A percentile compares a stretch with the other conserved stretches of the same genome.
Conservation (phyloP, 2,797 vertebrate genomes). For the Tokudaia muenninki region DNA sequence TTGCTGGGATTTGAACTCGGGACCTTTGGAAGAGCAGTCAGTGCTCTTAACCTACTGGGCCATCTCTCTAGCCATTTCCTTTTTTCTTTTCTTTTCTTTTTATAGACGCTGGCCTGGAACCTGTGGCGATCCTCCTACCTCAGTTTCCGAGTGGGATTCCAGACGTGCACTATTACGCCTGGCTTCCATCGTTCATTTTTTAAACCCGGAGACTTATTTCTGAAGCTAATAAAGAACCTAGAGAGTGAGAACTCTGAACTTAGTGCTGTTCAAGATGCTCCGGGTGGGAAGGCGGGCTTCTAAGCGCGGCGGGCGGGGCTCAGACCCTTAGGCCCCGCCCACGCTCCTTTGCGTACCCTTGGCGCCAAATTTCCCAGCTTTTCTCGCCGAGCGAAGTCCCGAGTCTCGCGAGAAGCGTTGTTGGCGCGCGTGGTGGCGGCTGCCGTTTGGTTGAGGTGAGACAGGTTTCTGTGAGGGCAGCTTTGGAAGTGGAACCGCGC, state of each 20-base stretch:
- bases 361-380: not conserved
- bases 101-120: not conserved
- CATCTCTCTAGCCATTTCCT: no score
- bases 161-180: not conserved
- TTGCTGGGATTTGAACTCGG: no score
- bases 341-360: not conserved
- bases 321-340: not conserved
- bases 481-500: fast-evolving
- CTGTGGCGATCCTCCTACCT: not conserved
- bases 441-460: not conserved
- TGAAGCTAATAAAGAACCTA: not conserved
- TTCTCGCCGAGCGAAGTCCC: not conserved
- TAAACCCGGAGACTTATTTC: not conserved
- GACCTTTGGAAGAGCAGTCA: no score
- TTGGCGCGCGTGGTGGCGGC: not conserved
- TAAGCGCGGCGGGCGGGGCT: not conserved
- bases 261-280: fast-evolving
- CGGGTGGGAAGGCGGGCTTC: no score
- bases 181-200: not conserved
- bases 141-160: not conserved
- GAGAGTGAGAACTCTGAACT: not conserved
- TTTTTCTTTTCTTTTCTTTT: not conserved
- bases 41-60: no score
- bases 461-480: not conserved
- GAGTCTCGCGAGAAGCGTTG: not conserved